A percentile compares a stretch with the other conserved stretches of the same genome.
These are phyloP conservation scores for Megathymus violae DNA, from an alignment of 1,140 invertebrate species.

Conservation along the genomic window DNA sequence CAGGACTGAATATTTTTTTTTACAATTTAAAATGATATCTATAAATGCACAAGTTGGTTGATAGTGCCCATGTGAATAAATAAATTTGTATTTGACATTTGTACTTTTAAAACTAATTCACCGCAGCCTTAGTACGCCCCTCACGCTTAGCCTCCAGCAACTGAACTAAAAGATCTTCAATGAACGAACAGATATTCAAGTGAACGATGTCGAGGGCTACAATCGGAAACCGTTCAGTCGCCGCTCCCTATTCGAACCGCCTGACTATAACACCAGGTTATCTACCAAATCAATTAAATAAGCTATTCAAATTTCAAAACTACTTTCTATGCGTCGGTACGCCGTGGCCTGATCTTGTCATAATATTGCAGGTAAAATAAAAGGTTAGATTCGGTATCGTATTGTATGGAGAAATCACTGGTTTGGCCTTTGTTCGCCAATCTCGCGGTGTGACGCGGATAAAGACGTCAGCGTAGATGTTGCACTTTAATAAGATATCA, in stretches of 20 bases:
- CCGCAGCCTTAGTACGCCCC: no score
- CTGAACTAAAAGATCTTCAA: no score
- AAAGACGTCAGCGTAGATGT: neutral
- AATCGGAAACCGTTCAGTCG: neutral
- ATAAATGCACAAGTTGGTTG: no score
- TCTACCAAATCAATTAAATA: neutral
- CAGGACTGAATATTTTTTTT: no score
- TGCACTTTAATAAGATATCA: slow-evolving; percentile 4
- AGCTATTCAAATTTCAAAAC: slow-evolving; percentile 1
- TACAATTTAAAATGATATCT: no score
- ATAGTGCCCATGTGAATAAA: no score
- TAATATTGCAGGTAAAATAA: slow-evolving; percentile 7
- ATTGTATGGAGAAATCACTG: slow-evolving; percentile 3
- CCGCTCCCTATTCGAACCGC: no score
- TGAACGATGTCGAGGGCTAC: no score
- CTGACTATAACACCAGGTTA: neutral
- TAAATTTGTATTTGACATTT: no score
- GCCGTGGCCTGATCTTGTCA: slow-evolving; percentile 23
- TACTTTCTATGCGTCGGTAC: neutral
- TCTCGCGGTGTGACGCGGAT: neutral
- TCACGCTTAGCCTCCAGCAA: no score
- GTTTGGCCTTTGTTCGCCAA: neutral
- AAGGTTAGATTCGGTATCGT: slow-evolving; percentile 18
- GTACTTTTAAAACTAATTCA: no score
- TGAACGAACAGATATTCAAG: no score